These are phyloP conservation scores for Cryptophagus acutangulus DNA, from an alignment of 2,888 invertebrate genomes.

Conservation along the genomic window DNA sequence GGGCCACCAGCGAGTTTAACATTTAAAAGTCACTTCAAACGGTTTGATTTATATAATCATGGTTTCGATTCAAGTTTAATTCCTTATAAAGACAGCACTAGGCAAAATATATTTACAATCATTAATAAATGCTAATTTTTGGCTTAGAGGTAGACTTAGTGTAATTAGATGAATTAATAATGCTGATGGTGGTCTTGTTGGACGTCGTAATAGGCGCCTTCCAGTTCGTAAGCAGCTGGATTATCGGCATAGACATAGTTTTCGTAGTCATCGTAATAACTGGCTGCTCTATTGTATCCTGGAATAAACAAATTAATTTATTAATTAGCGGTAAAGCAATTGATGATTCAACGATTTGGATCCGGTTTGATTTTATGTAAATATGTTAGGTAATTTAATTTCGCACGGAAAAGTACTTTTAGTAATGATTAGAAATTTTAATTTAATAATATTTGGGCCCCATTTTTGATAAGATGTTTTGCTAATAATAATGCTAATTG, in stretches of 20 bases:
- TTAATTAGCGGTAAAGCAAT: background rate
- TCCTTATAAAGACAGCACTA: background rate
- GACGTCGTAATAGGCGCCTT: slow-evolving; percentile 31
- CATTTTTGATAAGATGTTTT: too few species aligned
- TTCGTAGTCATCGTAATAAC: slow-evolving; percentile 35
- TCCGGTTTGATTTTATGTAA: slow-evolving; percentile 5
- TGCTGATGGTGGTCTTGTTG: slow-evolving; percentile 22
- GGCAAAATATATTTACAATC: slow-evolving; percentile 1
- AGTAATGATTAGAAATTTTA: too few species aligned
- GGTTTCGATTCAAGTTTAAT: background rate
- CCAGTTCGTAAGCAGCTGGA: slow-evolving; percentile 31
- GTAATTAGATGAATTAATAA: slow-evolving; percentile 18
- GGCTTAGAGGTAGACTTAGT: slow-evolving; percentile 12
- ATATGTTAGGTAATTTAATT: too few species aligned
- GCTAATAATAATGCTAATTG: too few species aligned
- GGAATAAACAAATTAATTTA: slow-evolving; percentile 10
- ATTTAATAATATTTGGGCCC: too few species aligned
- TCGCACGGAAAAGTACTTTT: too few species aligned
- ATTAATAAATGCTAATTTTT: slow-evolving; percentile 18
- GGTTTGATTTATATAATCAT: too few species aligned
- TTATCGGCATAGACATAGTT: slow-evolving; percentile 30
- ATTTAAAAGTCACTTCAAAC: too few species aligned
- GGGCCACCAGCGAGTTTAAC: too few species aligned
- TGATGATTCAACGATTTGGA: slow-evolving; percentile 1
- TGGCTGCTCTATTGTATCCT: slow-evolving; percentile 21